Evolutionary conservation across 2,888 invertebrate genomes (phyloP), one percentile per base, ranked within the genome.

Genomic region (Panorpa germanica): DNA sequence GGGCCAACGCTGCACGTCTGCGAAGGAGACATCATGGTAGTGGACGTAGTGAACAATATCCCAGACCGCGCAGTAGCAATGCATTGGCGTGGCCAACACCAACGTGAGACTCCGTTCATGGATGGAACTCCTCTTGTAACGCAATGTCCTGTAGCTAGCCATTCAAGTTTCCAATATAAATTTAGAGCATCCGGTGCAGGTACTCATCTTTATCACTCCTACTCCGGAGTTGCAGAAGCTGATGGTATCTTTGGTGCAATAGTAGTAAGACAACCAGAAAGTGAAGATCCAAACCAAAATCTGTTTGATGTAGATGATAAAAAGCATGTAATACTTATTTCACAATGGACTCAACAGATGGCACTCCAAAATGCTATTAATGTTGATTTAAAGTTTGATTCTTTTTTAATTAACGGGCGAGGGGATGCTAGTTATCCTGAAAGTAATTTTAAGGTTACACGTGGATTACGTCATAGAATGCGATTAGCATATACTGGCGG

Each of bases 1-100:
- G 65, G 65, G 4, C 68, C 68, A 2, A 47, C 61, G 2, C 58
- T 67, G 4, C 63, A 75, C 52, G 72, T 76, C 10, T 76, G 76
- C 45, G 65, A 74, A 42, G 75, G 75, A 45, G 82, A 82, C 45
- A 70, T 72, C 30, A 56, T 82, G 4, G 67, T 78, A 1, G 72
- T 80, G 1, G 77, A 80, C 42, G 72, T 81, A 2, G 63, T 69
- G 4, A 82, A 82, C 44, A 60, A 68, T 38, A 61, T 81, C 29
- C 70, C 72, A 1, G 73, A 73, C 2, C 70, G 74, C 43, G 70
- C 70, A 1, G 57, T 74, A 1, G 64, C 74, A 2, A 61, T 83
- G 28, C 82, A 83, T 49, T 83, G 81, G 80, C 68, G 81, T 37
- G 83, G 82, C 1, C 78, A 78, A 38, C 73, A 69, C 42, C 46